Evolutionary conservation across 1,140 invertebrate genomes (phyloP).

Genomic region (Thrips palmi): DNA sequence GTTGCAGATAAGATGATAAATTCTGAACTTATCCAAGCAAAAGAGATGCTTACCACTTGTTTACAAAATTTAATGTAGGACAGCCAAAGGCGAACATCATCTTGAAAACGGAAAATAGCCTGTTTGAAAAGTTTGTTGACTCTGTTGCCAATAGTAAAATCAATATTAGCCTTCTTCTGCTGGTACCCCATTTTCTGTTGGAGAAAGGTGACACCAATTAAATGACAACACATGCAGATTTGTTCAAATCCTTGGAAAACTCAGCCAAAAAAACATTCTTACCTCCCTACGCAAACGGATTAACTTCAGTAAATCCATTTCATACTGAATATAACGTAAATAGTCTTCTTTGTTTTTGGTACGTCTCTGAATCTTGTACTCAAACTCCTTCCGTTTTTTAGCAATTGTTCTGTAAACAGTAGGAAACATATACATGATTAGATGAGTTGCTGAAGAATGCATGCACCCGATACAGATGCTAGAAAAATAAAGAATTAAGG

Average conservation of each 20-base stretch:
- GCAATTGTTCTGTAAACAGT: constrained; percentile 36
- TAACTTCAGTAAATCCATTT: constrained; percentile 43
- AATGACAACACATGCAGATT: constrained; percentile 7
- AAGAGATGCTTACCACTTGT: constrained; percentile 28
- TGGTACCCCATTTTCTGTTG: constrained; percentile 31
- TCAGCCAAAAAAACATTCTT: constrained; percentile 16
- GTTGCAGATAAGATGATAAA: background rate
- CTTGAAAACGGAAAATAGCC: constrained; percentile 37
- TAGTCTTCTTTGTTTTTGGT: constrained; percentile 50
- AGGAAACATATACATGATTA: constrained; percentile 8
- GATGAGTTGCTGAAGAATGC: constrained; percentile 9
- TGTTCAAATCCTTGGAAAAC: constrained; percentile 4
- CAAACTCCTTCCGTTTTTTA: constrained; percentile 44
- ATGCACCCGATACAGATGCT: constrained; percentile 10
- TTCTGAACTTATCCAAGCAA: background rate
- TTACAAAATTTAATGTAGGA: constrained; percentile 53
- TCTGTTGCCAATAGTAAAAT: constrained; percentile 39
- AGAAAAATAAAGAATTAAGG: constrained; percentile 9
- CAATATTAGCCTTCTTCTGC: constrained; percentile 43
- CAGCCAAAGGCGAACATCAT: constrained; percentile 48
- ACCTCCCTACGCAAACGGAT: constrained; percentile 34
- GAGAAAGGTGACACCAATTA: constrained; percentile 3
- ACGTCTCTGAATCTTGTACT: constrained; percentile 47
- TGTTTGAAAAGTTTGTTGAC: constrained; percentile 43
- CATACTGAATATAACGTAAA: constrained; percentile 50